Percentiles rank a stretch among this genome's conserved stretches.
These are phyloP conservation scores for Enchytraeus crypticus DNA, from an alignment of 2,888 invertebrate genomes.

Conservation along the genomic window DNA sequence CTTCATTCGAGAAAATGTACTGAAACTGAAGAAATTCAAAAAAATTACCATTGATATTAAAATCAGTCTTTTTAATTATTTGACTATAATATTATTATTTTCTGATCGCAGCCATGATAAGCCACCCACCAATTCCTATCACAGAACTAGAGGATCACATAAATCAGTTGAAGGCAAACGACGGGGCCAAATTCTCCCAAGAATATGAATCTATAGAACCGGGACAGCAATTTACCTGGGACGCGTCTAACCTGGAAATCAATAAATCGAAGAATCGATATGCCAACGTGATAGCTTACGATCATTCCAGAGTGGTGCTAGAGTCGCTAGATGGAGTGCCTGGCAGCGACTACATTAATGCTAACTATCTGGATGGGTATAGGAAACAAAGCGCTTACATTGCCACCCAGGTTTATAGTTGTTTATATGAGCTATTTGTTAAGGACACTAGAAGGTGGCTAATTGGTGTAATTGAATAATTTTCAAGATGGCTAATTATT, in stretches of 20 bases:
- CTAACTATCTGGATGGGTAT: constrained; percentile 98
- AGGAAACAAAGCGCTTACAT: constrained; percentile 96
- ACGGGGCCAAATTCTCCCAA: too few species aligned
- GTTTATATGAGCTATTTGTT: too few species aligned
- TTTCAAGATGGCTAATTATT: too few species aligned
- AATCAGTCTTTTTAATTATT: too few species aligned
- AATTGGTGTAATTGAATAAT: too few species aligned
- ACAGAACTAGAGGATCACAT: constrained; percentile 88
- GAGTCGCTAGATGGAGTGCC: constrained; percentile 66
- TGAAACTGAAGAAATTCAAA: too few species aligned
- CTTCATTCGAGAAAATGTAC: too few species aligned
- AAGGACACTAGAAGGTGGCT: too few species aligned
- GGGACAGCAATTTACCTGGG: constrained; percentile 99
- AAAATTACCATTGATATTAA: too few species aligned
- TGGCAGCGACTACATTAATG: constrained; percentile 96
- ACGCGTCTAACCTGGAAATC: constrained; percentile 91
- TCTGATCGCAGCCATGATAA: constrained; percentile 41
- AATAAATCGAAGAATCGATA: constrained; percentile 99
- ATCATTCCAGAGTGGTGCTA: constrained; percentile 62
- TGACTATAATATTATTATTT: too few species aligned
- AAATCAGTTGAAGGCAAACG: constrained; percentile 84
- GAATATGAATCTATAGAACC: too few species aligned
- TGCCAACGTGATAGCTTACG: constrained; percentile 97
- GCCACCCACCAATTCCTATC: constrained; percentile 90
- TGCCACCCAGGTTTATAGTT: constrained; percentile 77